Evolutionary conservation across 2,888 invertebrate species (phyloP).

Genomic region (Netelia virgata): DNA sequence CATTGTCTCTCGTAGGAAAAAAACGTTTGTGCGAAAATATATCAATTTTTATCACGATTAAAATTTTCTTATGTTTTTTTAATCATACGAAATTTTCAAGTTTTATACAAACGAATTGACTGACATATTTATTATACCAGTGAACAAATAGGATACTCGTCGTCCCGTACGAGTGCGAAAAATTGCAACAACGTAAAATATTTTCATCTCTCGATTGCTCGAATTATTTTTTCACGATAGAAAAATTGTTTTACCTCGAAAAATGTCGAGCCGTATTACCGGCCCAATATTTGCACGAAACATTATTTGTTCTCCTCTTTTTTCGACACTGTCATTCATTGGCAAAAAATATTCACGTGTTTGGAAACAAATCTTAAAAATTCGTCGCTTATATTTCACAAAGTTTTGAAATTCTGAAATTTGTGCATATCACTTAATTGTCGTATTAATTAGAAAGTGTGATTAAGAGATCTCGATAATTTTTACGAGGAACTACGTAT

Average conservation of each 20-base stretch:
- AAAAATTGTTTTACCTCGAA: no score
- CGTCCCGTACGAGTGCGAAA: not conserved
- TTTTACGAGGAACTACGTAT: slow-evolving; percentile 7
- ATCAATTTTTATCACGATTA: not conserved
- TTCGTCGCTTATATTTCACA: not conserved
- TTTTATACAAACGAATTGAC: not conserved
- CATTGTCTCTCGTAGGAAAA: no score
- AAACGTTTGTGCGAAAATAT: no score
- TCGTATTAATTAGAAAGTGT: slow-evolving; percentile 5
- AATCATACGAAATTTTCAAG: not conserved
- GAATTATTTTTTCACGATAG: not conserved
- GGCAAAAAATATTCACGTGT: no score
- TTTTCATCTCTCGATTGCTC: no score
- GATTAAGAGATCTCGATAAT: not conserved
- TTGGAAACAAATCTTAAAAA: not conserved
- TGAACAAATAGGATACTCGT: not conserved
- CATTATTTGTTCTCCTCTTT: not conserved
- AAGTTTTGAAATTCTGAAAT: not conserved
- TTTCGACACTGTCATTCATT: no score
- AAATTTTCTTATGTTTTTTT: not conserved
- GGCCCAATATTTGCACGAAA: not conserved
- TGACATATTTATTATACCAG: not conserved
- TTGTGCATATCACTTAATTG: not conserved
- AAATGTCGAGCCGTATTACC: not conserved
- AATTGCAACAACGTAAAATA: not conserved